Percentiles rank a stretch among this genome's conserved stretches.
These are phyloP conservation scores for Brachionus rubens DNA, from an alignment of 1,140 invertebrate species.

Conservation along the genomic window DNA sequence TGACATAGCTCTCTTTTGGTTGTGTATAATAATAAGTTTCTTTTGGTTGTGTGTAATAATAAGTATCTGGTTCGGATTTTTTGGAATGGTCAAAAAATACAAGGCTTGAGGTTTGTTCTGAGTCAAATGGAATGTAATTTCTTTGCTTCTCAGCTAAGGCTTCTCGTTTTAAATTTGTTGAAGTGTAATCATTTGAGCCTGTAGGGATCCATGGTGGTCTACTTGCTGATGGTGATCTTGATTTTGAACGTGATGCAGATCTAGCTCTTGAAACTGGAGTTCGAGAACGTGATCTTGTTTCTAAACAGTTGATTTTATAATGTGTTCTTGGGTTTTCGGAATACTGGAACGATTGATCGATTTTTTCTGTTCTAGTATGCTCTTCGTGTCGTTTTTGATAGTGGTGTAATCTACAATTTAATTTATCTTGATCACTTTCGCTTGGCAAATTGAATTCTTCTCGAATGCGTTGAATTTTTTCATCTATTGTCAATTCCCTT, in stretches of 20 bases:
- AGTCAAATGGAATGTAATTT: background rate
- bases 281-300: background rate
- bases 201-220: constrained; percentile 20
- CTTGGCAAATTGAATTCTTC: constrained; percentile 9
- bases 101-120: background rate
- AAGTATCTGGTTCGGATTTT: background rate
- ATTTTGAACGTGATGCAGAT: background rate
- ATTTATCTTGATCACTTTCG: background rate
- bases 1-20: background rate
- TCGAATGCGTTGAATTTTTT: constrained; percentile 9
- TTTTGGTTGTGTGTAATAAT: background rate
- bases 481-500: background rate
- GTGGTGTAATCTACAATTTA: background rate
- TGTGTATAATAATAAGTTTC: background rate
- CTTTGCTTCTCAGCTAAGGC: background rate
- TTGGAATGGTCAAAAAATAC: background rate
- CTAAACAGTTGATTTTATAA: background rate
- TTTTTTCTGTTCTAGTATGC: background rate
- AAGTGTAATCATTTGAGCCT: constrained; percentile 10
- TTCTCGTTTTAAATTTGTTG: background rate
- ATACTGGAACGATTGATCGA: background rate
- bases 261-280: background rate
- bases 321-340: background rate
- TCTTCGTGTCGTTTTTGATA: constrained; percentile 6
- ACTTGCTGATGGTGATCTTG: background rate